phyloP scores from a whole-genome alignment of 2,113 vertebrate species.

The Vimba vimba region DNA sequence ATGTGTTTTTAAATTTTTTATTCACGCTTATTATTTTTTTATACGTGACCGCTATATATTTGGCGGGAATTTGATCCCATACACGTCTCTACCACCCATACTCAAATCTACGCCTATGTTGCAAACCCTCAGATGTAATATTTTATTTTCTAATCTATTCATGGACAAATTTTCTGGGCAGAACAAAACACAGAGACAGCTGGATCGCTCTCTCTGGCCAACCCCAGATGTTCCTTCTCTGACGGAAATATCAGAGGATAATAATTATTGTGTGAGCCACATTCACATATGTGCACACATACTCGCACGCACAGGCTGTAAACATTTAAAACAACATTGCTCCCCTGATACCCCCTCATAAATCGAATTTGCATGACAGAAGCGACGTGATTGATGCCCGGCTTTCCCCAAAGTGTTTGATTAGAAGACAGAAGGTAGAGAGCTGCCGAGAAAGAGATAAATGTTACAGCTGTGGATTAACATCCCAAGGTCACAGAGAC shows the following conservation, averaged over 20 bases:
- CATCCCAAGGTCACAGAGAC: slow-evolving; percentile 77
- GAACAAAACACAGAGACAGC: slow-evolving; percentile 32
- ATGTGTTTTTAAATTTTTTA: no score
- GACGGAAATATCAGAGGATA: slow-evolving; percentile 41
- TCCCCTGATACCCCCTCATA: slow-evolving; percentile 66
- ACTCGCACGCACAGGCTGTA: slow-evolving; percentile 62
- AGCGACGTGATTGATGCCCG: slow-evolving; percentile 73
- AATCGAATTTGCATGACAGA: slow-evolving; percentile 68
- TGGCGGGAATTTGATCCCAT: no score
- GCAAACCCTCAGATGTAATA: neutral
- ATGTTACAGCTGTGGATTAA: slow-evolving; percentile 78
- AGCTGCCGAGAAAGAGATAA: slow-evolving; percentile 75
- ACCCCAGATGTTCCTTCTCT: slow-evolving; percentile 43
- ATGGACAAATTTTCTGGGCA: neutral
- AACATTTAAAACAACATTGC: slow-evolving; percentile 70
- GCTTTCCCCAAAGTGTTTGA: slow-evolving; percentile 68
- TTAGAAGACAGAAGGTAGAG: slow-evolving; percentile 74
- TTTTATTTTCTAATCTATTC: slow-evolving; percentile 30
- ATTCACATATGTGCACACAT: slow-evolving; percentile 15
- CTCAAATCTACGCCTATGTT: neutral
- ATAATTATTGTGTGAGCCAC: slow-evolving; percentile 30
- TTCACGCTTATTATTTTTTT: no score
- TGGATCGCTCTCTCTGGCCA: slow-evolving; percentile 34
- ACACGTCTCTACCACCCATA: neutral
- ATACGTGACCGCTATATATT: no score